Evolutionary conservation across 2,113 vertebrate genomes (phyloP).

Genomic region (Peromyscus californicus): DNA sequence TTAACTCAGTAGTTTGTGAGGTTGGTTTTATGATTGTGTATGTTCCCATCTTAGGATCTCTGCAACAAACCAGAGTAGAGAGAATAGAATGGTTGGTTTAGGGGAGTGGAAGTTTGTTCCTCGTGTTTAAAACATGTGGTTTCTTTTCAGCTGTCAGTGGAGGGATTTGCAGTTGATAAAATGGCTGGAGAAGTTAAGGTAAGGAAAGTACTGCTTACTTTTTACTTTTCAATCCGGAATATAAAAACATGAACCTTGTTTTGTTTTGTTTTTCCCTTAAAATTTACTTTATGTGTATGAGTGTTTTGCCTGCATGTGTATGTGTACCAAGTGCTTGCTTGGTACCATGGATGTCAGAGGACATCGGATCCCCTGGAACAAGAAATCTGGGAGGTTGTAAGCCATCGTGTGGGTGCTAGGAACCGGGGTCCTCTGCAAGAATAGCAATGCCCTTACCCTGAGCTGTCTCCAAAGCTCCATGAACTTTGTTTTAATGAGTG

Average conservation of each 20-base stretch:
- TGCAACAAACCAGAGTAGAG: background rate
- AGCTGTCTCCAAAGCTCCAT: background rate
- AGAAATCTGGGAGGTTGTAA: background rate
- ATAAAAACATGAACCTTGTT: background rate
- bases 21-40: conserved; percentile 13
- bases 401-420: background rate
- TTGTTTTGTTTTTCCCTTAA: background rate
- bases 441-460: background rate
- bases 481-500: background rate
- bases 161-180: conserved; percentile 98
- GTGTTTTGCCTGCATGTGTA: background rate
- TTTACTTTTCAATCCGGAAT: conserved; percentile 37
- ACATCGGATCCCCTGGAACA: background rate
- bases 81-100: background rate
- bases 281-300: background rate
- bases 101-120: conserved; percentile 45
- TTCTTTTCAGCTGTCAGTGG: conserved; percentile 93
- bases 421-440: background rate
- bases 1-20: background rate
- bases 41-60: background rate
- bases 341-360: background rate
- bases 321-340: background rate
- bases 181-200: conserved; percentile 99
- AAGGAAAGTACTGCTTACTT: conserved; percentile 76
- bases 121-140: background rate